Base-by-base conservation (phyloP, 1,140 invertebrate species). In the Leucophenga varia region DNA sequence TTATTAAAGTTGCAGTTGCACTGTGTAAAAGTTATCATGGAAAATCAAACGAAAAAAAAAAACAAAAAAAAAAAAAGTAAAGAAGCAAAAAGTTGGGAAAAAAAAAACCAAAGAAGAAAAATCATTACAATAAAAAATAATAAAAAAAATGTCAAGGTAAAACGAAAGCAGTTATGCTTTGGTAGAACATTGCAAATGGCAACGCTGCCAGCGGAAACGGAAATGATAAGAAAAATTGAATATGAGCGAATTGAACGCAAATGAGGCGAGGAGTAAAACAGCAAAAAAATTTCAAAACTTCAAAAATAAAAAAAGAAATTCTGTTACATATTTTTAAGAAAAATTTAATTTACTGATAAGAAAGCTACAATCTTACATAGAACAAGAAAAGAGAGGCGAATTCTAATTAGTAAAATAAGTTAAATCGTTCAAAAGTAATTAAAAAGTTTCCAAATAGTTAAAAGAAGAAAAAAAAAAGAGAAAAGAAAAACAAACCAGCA, bases 391-490 rank as follows among this genome's bases (percentile, higher is more conserved):
- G 59, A 65, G 67, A 63, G 54, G 50, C n/a, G 32, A 34, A 50
- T 48, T 52, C 56, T 67, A 67, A 67, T 67, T 67, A 67, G 63
- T 68, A 59, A 47, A n/a, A 65, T 63, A 46, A 67, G 63, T 65
- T 67, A 63, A 52, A 65, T 55, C 61, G 56, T 61, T 67, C 54
- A 63, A 67, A 67, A 67, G 63, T 67, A 67, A 67, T 67, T 67
- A 67, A 67, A 67, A 67, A 67, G 63, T 67, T 59, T 43, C 51
- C 55, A 54, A 65, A 49, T n/a, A n/a, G n/a, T n/a, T n/a, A n/a
- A n/a, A n/a, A n/a, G 54, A 51, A 58, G 49, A 32, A 47, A 39
- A 53, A 56, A 47, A 50, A 49, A 58, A 59, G 59, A 49, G 45
- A 47, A 55, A 43, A 56, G 59, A 67, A 65, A 67, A 67, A 25